Conservation (phyloP, 2,113 vertebrate species). For the Lepidiolamprologus cunningtoni region DNA sequence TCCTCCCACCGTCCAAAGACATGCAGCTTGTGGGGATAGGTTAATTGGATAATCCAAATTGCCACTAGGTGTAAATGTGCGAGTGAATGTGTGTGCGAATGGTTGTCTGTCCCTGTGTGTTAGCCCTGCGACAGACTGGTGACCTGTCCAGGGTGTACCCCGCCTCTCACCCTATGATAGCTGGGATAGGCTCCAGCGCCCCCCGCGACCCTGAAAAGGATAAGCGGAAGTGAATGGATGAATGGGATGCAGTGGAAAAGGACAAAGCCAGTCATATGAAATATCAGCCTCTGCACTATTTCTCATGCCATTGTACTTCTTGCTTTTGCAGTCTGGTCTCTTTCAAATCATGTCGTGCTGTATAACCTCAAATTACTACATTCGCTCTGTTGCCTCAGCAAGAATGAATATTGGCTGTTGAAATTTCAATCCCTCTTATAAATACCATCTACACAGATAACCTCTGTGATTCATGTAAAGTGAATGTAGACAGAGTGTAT, state of each 20-base stretch:
- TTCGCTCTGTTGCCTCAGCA: neutral
- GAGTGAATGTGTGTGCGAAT: too few species aligned
- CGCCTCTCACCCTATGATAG: too few species aligned
- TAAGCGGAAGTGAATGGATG: too few species aligned
- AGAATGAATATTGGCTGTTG: neutral
- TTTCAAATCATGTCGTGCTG: slow-evolving; percentile 21
- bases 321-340: neutral
- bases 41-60: too few species aligned
- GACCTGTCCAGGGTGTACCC: too few species aligned
- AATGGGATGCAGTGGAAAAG: neutral
- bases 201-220: too few species aligned
- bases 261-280: neutral
- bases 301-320: neutral
- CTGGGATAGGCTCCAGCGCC: too few species aligned
- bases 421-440: slow-evolving; percentile 1
- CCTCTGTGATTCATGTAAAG: neutral
- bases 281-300: neutral
- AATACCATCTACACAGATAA: slow-evolving; percentile 5
- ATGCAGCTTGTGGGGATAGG: too few species aligned
- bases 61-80: too few species aligned
- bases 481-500: neutral
- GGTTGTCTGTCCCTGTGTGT: too few species aligned
- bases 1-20: too few species aligned
- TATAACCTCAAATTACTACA: slow-evolving; percentile 13
- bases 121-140: too few species aligned